Evolutionary conservation across 2,797 vertebrate genomes (phyloP).

Genomic region (Trematomus bernacchii): DNA sequence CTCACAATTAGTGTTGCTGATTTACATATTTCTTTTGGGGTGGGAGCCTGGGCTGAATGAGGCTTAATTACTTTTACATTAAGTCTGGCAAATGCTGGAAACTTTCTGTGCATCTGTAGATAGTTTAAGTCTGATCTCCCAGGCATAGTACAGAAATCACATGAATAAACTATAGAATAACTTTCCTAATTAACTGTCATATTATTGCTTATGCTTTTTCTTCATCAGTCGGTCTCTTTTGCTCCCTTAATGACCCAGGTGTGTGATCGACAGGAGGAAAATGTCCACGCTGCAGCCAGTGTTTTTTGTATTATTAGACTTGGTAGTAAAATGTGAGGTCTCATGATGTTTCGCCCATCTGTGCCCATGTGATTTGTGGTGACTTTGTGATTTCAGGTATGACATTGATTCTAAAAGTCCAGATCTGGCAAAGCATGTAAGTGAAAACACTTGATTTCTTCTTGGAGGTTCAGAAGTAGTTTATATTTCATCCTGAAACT

Average conservation of each 20-base stretch:
- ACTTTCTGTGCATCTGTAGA: conserved; percentile 50
- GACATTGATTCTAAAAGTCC: conserved; percentile 97
- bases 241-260: conserved; percentile 36
- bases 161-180: conserved; percentile 63
- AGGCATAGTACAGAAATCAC: conserved; percentile 52
- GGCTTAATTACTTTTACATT: conserved; percentile 79
- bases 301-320: conserved; percentile 11
- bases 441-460: conserved; percentile 66
- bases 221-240: background rate
- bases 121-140: conserved; percentile 52
- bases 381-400: conserved; percentile 86
- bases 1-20: conserved; percentile 75
- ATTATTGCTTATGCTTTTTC: conserved; percentile 45
- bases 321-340: background rate
- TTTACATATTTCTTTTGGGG: conserved; percentile 77
- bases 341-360: background rate
- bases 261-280: conserved; percentile 46
- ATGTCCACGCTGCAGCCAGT: conserved; percentile 19
- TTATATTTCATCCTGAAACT: background rate
- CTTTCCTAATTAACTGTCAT: conserved; percentile 62
- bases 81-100: conserved; percentile 69
- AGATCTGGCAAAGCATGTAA: conserved; percentile 95
- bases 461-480: conserved; percentile 3
- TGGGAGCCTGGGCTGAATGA: conserved; percentile 59
- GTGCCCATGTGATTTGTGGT: conserved; percentile 39